Evolutionary conservation across 2,888 invertebrate species (phyloP).

Genomic region (Andrena chrysosceles): DNA sequence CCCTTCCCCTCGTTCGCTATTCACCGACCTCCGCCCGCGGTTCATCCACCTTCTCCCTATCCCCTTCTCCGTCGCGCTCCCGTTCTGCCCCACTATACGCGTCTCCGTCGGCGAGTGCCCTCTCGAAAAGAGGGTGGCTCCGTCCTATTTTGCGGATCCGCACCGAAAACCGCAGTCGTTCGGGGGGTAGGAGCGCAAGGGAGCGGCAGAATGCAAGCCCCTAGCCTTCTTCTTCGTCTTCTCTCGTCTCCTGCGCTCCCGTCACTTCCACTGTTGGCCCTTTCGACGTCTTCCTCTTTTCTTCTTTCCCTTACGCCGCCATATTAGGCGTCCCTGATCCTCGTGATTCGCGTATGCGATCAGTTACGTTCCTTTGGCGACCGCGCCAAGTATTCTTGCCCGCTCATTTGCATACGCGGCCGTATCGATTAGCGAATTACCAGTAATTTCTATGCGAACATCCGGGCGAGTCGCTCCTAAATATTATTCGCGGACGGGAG

Average conservation of each 20-base stretch:
- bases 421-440: constrained; percentile 73
- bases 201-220: constrained; percentile 23
- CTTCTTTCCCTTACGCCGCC: background rate
- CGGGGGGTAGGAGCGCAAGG: constrained; percentile 42
- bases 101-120: constrained; percentile 54
- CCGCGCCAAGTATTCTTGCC: background rate
- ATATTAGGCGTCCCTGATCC: background rate
- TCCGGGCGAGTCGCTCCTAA: constrained; percentile 57
- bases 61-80: constrained; percentile 23
- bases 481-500: constrained; percentile 43
- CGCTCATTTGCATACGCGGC: constrained; percentile 17
- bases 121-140: constrained; percentile 65
- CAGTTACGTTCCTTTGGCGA: constrained; percentile 1
- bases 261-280: background rate
- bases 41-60: constrained; percentile 77
- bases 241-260: constrained; percentile 5
- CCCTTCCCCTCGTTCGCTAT: constrained; percentile 32
- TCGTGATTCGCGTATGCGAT: background rate
- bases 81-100: constrained; percentile 17
- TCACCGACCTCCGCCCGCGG: constrained; percentile 70
- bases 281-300: background rate
- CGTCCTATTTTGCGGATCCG: constrained; percentile 78
- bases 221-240: constrained; percentile 10
- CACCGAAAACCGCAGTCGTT: constrained; percentile 75
- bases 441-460: constrained; percentile 71